Evolutionary conservation across 2,113 vertebrate species (phyloP), one percentile per base, ranked within the genome.

Genomic region (Emberiza fucata): DNA sequence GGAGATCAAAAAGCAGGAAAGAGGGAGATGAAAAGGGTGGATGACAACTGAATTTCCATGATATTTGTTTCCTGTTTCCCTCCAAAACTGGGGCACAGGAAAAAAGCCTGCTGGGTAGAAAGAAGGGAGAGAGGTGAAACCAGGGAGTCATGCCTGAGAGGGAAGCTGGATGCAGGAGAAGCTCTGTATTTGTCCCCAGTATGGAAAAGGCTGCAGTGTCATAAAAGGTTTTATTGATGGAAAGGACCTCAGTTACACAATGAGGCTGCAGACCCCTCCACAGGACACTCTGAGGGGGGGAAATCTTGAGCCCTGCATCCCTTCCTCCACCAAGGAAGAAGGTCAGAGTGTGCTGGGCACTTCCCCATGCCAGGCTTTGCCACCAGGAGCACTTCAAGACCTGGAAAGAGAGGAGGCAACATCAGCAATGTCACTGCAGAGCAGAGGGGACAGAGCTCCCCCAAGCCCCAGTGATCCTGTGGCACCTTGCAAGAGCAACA

Each of bases 141-240:
- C 37, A 82, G 24, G 12, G 23, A 86, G 53, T 19, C 5, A 5
- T 31, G 37, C n/a, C 47, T 69, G 29, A 69, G 20, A 61, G 16
- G 24, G n/a, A 79, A 42, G 42, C 2, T 12, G 22, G 51, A 29
- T 68, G 23, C 33, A 60, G 18, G 33, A 79, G 16, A 69, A 80
- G 15, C 18, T 53, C 33, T 57, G 35, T 18, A 22, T 81, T 78
- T 76, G 64, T 42, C 66, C 82, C 9, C 35, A 92, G 11, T 0
- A 73, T 8, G 13, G 44, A 69, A 83, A 57, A 70, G 29, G 66
- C 35, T 44, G 71, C 54, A 61, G 48, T 81, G 14, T 61, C 53
- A 83, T 3, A 50, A 70, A 77, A 33, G 7, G 3, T 33, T 97
- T 98, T 98, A 97, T 98, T 96, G 91, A 88, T 4, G 45, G 81